These are phyloP conservation scores for Onychomys torridus DNA, from an alignment of 2,797 vertebrate species.

Conservation along the genomic window DNA sequence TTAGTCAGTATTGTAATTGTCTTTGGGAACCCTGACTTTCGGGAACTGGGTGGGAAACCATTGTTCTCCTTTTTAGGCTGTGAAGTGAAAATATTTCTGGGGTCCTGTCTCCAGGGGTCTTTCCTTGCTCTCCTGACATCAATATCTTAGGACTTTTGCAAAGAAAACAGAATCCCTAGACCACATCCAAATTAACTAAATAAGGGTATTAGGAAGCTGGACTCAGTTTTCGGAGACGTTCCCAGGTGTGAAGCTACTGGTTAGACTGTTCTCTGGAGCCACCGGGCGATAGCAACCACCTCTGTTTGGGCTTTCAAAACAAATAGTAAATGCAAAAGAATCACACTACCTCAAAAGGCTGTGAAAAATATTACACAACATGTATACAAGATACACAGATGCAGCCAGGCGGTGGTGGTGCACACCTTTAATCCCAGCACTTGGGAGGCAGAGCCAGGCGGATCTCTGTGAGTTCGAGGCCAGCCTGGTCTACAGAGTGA, in stretches of 20 bases:
- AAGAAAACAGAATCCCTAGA: background rate
- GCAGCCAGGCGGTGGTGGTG: no score
- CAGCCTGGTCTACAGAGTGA: no score
- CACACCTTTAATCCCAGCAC: no score
- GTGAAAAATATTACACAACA: background rate
- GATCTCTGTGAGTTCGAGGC: no score
- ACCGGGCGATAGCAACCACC: background rate
- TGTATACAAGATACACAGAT: background rate
- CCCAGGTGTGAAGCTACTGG: background rate
- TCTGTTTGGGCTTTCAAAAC: background rate
- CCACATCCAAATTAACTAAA: background rate
- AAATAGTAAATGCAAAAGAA: slow-evolving; percentile 31
- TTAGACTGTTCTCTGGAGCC: background rate
- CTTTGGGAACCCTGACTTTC: background rate
- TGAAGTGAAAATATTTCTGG: slow-evolving; percentile 19
- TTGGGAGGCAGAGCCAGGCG: no score
- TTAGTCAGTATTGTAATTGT: background rate
- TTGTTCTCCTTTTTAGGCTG: background rate
- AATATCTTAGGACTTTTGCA: background rate
- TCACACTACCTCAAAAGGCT: background rate
- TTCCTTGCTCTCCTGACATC: background rate
- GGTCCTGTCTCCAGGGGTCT: background rate
- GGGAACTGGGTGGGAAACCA: slow-evolving; percentile 12
- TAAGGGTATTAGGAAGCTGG: background rate
- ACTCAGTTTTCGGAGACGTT: background rate